Conservation (phyloP, 2,113 vertebrate species). For the Salvelinus sp. region DNA sequence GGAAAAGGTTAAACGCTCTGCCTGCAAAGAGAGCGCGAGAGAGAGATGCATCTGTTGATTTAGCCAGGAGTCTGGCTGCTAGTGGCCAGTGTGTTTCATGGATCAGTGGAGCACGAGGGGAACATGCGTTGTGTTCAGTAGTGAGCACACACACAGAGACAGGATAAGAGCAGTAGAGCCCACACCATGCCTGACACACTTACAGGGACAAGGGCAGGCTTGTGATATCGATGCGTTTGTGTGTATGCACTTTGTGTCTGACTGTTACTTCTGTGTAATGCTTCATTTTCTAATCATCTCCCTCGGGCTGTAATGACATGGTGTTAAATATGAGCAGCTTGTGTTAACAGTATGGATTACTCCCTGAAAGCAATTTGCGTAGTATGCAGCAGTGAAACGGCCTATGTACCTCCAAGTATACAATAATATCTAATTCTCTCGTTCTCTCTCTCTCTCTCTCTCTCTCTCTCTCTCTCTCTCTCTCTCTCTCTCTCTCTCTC, state of each 20-base stretch:
- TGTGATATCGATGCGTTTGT: neutral
- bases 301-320: conserved; percentile 46
- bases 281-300: conserved; percentile 27
- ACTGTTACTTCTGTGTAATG: conserved; percentile 20
- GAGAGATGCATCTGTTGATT: conserved; percentile 9
- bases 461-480: no score
- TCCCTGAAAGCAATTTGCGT: conserved; percentile 49
- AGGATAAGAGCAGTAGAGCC: neutral
- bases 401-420: no score
- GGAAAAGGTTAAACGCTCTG: conserved; percentile 24
- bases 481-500: no score
- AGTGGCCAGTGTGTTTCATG: conserved; percentile 47
- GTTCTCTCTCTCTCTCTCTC: neutral
- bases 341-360: conserved; percentile 46
- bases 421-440: no score
- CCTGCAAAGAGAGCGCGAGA: conserved; percentile 12
- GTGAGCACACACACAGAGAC: conserved; percentile 11
- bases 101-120: conserved; percentile 45
- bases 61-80: conserved; percentile 29
- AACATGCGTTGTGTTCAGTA: conserved; percentile 36
- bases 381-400: neutral
- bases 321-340: conserved; percentile 30
- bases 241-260: neutral
- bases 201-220: neutral
- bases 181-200: conserved; percentile 1